Evolutionary conservation across 2,888 invertebrate genomes (phyloP), one percentile per base, ranked within the genome.

Genomic region (Dryomyza anilis): DNA sequence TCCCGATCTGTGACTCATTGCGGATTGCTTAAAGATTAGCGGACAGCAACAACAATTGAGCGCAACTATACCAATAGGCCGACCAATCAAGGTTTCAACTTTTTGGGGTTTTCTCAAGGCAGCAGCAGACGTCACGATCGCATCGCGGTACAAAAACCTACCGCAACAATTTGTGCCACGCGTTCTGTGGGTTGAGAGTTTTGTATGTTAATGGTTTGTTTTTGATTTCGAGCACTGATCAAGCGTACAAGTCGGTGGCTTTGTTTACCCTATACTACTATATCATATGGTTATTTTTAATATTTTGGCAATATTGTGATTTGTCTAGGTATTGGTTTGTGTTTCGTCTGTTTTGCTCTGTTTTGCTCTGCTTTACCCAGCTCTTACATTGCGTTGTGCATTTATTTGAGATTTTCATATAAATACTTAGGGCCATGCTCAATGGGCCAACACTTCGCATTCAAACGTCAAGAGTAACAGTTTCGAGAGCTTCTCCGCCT

Each of bases 21-120:
- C 7, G 7, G 45, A 23, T 43, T 5, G 8, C 12, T 19, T 5
- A n/a, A 56, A 53, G 14, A 21, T n/a, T n/a, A 19, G 6, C 14
- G 19, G n/a, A 36, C 36, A 55, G 10, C 23, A 55, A 36, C 33
- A 33, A 21, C n/a, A 14, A 10, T 50, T 21, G 50, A n/a, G 23
- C 25, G 23, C 14, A 50, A 25, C 50, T 25, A 50, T 23, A 23
- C 33, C n/a, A n/a, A n/a, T n/a, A n/a, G n/a, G n/a, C n/a, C n/a
- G n/a, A n/a, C 16, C 33, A 2, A 21, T 66, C 25, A 4, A 14
- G 6, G 27, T 21, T 52, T 78, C 76, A 76, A 76, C n/a, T n/a
- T n/a, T 16, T 33, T 63, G 63, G 63, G 76, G 70, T 73, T 76
- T 76, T 78, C 78, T 78, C 66, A 76, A 76, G 76, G 76, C 78